phyloP scores from a whole-genome alignment of 2,113 vertebrate genomes.

The Poecile atricapillus region DNA sequence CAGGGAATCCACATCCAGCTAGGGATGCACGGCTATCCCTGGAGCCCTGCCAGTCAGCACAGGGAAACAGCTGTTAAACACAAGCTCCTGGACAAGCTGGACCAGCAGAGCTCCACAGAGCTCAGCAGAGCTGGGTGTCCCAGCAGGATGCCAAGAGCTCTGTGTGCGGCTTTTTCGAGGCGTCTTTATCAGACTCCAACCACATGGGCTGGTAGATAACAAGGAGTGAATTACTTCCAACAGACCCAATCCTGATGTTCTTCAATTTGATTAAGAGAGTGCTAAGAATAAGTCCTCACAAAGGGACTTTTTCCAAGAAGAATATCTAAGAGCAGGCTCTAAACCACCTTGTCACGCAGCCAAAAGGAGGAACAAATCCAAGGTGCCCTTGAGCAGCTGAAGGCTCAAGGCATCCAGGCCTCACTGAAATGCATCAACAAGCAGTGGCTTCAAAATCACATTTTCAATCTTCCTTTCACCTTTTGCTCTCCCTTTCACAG shows the following conservation, averaged over 20 bases:
- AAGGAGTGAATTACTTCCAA: background rate
- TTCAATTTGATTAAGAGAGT: background rate
- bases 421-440: background rate
- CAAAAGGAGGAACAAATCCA: background rate
- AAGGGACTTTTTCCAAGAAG: background rate
- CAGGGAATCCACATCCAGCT: background rate
- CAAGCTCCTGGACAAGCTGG: background rate
- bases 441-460: background rate
- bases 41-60: background rate
- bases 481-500: background rate
- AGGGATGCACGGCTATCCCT: background rate
- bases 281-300: background rate
- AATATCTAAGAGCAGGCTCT: background rate
- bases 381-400: background rate
- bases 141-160: background rate
- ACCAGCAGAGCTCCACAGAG: background rate
- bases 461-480: background rate
- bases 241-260: background rate
- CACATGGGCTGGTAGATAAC: background rate
- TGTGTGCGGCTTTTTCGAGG: fast-evolving
- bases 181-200: background rate
- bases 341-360: background rate
- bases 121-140: background rate
- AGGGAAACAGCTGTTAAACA: background rate
- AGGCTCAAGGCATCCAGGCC: background rate